Percentiles rank a stretch among this genome's conserved stretches.
Conservation (phyloP, 2,797 vertebrate species). For the Enteromius afrohamiltoni region DNA sequence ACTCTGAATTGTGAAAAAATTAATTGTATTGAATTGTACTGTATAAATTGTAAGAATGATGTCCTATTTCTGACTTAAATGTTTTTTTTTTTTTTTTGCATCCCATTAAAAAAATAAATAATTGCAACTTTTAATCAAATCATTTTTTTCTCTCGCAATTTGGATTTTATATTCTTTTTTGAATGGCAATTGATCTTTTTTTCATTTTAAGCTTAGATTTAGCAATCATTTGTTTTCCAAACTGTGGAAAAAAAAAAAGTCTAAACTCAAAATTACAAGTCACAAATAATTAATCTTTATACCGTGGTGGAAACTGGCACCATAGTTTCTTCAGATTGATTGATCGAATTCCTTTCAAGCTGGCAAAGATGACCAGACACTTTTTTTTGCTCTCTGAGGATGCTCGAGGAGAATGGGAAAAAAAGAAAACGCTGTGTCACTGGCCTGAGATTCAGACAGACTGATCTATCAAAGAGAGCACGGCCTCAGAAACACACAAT, state of each 20-base stretch:
- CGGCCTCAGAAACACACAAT: conserved; percentile 13
- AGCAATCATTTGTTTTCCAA: background rate
- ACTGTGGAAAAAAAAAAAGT: background rate
- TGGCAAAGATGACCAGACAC: background rate
- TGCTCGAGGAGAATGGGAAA: background rate
- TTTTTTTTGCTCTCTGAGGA: background rate
- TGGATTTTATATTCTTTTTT: background rate
- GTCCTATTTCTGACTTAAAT: too few relatives aligned
- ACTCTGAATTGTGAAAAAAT: too few relatives aligned
- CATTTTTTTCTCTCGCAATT: background rate
- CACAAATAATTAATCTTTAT: background rate
- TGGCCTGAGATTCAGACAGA: background rate
- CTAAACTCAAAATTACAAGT: background rate
- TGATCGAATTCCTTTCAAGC: background rate
- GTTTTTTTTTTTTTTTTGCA: background rate
- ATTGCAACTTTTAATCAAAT: background rate
- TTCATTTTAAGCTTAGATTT: background rate
- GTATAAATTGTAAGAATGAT: too few relatives aligned
- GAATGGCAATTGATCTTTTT: background rate
- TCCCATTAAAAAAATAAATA: background rate
- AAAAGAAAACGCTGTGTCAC: background rate
- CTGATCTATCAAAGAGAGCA: conserved; percentile 28
- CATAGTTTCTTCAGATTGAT: background rate
- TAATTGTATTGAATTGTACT: too few relatives aligned
- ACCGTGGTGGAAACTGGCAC: background rate